A percentile compares a stretch with the other conserved stretches of the same genome.
These are phyloP conservation scores for Pelodytes ibericus DNA, from an alignment of 2,797 vertebrate species.

Conservation along the genomic window DNA sequence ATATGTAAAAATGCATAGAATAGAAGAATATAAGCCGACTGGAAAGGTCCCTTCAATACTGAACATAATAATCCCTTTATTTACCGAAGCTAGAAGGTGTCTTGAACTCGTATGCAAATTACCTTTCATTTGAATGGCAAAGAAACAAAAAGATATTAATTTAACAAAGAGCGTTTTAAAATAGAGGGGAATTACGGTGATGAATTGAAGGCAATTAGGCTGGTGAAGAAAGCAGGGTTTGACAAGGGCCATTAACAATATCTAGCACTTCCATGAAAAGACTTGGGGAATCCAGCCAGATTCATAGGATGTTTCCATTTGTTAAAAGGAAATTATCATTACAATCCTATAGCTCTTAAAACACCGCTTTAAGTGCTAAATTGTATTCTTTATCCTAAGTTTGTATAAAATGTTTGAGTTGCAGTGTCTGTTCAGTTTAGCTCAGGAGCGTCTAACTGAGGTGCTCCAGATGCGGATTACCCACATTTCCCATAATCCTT, in stretches of 20 bases:
- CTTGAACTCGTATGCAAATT: slow-evolving; percentile 22
- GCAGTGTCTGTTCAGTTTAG: too few species aligned
- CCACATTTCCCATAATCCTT: too few species aligned
- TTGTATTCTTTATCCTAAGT: too few species aligned
- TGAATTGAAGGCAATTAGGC: slow-evolving; percentile 23
- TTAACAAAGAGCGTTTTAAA: slow-evolving; percentile 31
- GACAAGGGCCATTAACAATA: slow-evolving; percentile 35
- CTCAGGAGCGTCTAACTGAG: too few species aligned
- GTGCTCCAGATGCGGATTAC: too few species aligned
- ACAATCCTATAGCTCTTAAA: slow-evolving; percentile 27
- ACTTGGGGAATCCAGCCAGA: neutral
- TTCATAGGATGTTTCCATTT: slow-evolving; percentile 18
- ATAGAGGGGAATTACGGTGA: slow-evolving; percentile 16
- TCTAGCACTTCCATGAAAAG: neutral
- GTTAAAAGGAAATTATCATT: slow-evolving; percentile 12
- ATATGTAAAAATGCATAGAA: too few species aligned
- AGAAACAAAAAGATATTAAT: slow-evolving; percentile 2
- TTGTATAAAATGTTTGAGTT: too few species aligned
- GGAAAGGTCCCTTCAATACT: too few species aligned
- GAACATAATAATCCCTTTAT: too few species aligned
- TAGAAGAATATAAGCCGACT: too few species aligned
- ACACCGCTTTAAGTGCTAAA: slow-evolving; percentile 17
- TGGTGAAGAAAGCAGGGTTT: slow-evolving; percentile 6
- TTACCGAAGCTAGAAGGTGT: neutral
- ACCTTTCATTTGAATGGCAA: slow-evolving; percentile 4